Conservation (phyloP, 2,113 vertebrate species). For the Bubo scandiacus region DNA sequence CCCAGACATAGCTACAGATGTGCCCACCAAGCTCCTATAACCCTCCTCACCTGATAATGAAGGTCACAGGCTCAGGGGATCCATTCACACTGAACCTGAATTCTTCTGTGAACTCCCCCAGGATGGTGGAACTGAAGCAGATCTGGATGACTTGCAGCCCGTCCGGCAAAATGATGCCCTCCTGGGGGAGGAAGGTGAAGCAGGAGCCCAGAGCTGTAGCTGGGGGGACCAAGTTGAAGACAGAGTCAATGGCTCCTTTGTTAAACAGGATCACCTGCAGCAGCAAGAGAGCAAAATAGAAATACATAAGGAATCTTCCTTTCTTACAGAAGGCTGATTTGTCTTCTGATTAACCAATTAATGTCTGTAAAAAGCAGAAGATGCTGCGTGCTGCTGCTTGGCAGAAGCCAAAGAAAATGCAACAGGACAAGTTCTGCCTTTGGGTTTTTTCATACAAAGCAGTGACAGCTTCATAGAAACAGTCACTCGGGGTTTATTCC, state of each 20-base stretch:
- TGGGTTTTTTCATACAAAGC: neutral
- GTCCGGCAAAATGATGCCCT: conserved; percentile 76
- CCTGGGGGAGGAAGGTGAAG: conserved; percentile 80
- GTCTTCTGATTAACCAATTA: no score
- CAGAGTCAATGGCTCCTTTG: conserved; percentile 79
- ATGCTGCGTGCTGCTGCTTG: neutral
- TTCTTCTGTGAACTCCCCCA: no score
- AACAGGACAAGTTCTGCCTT: neutral
- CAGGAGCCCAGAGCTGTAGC: conserved; percentile 73
- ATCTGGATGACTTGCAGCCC: conserved; percentile 65
- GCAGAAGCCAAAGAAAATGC: neutral
- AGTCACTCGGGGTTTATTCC: neutral
- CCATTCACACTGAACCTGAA: no score
- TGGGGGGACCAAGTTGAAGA: conserved; percentile 73
- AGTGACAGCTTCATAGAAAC: neutral
- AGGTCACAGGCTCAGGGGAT: no score
- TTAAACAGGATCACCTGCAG: conserved; percentile 81
- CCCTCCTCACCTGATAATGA: no score
- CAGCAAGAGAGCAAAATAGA: neutral
- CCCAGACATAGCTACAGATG: no score
- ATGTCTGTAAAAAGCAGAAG: no score
- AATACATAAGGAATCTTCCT: neutral
- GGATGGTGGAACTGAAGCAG: no score
- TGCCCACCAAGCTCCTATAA: no score
- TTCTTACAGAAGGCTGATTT: neutral